Conservation (phyloP, 1,140 invertebrate species). For the Panulirus ornatus region DNA sequence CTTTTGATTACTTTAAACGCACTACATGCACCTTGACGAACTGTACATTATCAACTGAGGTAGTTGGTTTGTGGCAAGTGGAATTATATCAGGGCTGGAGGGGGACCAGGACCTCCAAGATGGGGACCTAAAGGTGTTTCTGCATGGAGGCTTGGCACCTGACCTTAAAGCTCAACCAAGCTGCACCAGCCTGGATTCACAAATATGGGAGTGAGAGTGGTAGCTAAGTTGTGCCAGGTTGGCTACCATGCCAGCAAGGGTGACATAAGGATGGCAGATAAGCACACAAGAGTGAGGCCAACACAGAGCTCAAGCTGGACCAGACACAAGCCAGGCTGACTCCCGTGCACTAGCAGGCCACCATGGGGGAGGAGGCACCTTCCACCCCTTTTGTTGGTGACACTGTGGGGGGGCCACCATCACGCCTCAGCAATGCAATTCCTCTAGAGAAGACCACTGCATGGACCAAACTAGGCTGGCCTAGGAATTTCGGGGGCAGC, state of each 20-base stretch:
- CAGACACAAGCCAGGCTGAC: neutral
- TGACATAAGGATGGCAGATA: constrained; percentile 56
- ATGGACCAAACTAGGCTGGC: constrained; percentile 31
- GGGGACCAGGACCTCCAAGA: constrained; percentile 28
- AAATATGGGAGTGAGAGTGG: neutral
- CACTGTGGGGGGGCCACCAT: neutral
- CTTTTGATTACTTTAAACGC: constrained; percentile 48
- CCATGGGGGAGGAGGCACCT: neutral
- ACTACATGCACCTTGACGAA: constrained; percentile 59
- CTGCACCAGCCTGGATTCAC: neutral
- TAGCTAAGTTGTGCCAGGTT: neutral
- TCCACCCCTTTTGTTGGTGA: neutral
- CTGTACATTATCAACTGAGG: constrained; percentile 72
- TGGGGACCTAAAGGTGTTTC: neutral
- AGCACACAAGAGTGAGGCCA: constrained; percentile 49
- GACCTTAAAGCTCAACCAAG: neutral
- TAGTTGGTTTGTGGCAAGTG: constrained; percentile 71
- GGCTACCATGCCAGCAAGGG: constrained; percentile 2
- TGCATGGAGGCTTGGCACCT: neutral
- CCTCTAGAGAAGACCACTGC: constrained; percentile 13
- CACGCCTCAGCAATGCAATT: constrained; percentile 20
- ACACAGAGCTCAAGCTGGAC: constrained; percentile 47
- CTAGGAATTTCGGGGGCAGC: constrained; percentile 26
- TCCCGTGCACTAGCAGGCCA: neutral
- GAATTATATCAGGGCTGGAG: constrained; percentile 51